Percentiles rank a stretch among this genome's conserved stretches.
These are phyloP conservation scores for Hemitrygon akajei DNA, from an alignment of 2,797 vertebrate species.

Conservation along the genomic window DNA sequence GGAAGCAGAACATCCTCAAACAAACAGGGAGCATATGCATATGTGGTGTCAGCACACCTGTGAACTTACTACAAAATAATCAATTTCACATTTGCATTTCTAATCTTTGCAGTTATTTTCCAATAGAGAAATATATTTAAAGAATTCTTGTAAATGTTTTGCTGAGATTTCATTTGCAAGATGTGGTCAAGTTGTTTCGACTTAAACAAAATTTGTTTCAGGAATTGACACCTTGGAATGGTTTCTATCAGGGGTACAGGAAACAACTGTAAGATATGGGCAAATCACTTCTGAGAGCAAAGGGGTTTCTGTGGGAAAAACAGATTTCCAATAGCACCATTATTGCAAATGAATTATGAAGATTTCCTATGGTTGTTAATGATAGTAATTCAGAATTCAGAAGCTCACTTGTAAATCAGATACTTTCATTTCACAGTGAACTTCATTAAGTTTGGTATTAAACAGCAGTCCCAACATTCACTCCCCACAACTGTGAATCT, in stretches of 20 bases:
- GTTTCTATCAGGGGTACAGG: not conserved
- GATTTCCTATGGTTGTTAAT: not conserved
- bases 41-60: not conserved
- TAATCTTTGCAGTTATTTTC: not conserved
- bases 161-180: not conserved
- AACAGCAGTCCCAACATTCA: not conserved
- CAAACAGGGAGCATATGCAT: not conserved
- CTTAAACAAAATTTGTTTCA: not conserved
- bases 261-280: not conserved
- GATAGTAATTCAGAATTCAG: not conserved
- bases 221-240: not conserved
- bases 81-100: not conserved
- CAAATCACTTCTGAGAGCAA: not conserved
- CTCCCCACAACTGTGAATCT: not conserved
- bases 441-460: not conserved
- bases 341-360: conserved; percentile 8
- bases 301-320: not conserved
- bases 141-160: not conserved
- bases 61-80: not conserved
- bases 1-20: not conserved
- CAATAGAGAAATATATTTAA: not conserved
- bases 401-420: not conserved
- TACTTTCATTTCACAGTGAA: not conserved
- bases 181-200: not conserved
- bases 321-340: too few species aligned